phyloP scores from a whole-genome alignment of 92 coral and sea anemone genomes.

The Scolanthus callimorphus region DNA sequence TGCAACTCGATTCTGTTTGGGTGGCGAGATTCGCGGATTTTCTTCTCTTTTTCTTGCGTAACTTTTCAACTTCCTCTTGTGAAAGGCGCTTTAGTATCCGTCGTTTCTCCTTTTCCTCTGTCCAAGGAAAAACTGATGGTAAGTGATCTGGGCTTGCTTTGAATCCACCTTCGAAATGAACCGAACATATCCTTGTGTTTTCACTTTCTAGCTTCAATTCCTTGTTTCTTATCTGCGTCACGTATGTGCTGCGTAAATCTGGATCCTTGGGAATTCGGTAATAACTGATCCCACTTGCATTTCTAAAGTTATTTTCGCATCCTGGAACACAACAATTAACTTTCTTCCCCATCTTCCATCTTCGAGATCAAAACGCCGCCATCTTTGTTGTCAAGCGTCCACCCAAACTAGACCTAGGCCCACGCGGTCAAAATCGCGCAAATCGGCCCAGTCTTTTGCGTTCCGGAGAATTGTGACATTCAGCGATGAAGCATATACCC shows the following conservation, averaged over 20 bases:
- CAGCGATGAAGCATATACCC: too few relatives aligned
- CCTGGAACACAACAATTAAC: constrained; percentile 47
- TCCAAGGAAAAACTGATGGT: constrained; percentile 43
- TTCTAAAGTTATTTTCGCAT: constrained; percentile 39
- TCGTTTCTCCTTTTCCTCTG: constrained; percentile 23
- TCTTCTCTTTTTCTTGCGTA: constrained; percentile 1
- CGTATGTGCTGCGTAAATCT: constrained; percentile 25
- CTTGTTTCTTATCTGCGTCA: constrained; percentile 13
- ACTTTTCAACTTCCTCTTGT: constrained; percentile 4
- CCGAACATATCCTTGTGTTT: constrained; percentile 38
- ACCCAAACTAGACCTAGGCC: too few relatives aligned
- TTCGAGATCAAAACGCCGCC: too few relatives aligned
- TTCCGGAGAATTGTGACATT: too few relatives aligned
- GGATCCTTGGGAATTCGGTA: constrained; percentile 43
- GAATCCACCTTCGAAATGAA: constrained; percentile 53
- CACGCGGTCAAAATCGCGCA: too few relatives aligned
- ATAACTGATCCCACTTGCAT: constrained; percentile 31
- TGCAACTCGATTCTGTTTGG: too few relatives aligned
- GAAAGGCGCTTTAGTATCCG: constrained; percentile 14
- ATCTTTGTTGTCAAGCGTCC: too few relatives aligned
- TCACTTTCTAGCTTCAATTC: constrained; percentile 33
- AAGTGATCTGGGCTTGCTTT: constrained; percentile 34
- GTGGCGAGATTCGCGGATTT: too few relatives aligned
- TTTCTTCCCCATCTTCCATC: constrained; percentile 20
- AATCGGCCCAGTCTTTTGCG: too few relatives aligned